Conservation (phyloP, 2,888 invertebrate species). For the Lypha dubia region DNA sequence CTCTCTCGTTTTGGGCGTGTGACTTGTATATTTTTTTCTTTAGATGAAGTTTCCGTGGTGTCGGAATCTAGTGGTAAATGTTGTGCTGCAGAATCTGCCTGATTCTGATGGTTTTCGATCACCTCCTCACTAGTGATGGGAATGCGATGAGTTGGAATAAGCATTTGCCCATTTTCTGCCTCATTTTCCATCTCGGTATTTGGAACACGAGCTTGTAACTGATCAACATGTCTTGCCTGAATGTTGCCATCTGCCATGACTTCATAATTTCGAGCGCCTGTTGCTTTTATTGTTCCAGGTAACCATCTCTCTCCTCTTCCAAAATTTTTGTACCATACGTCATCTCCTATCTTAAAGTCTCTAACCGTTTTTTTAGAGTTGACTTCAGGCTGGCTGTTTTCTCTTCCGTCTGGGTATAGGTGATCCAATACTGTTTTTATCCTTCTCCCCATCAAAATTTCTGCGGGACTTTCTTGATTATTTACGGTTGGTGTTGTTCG, state of each 20-base stretch:
- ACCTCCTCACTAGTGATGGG: neutral
- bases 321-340: conserved; percentile 45
- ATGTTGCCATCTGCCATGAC: neutral
- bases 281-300: neutral
- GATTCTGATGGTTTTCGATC: neutral
- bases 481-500: conserved; percentile 29
- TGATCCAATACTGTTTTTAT: conserved; percentile 39
- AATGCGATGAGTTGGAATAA: neutral
- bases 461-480: conserved; percentile 38
- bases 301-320: conserved; percentile 10
- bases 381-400: neutral
- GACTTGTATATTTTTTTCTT: too few relatives aligned
- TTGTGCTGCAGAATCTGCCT: neutral
- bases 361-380: neutral
- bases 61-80: neutral
- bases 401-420: conserved; percentile 5
- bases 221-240: neutral
- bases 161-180: too few relatives aligned
- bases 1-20: neutral
- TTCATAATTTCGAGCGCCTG: too few relatives aligned
- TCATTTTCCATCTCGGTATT: neutral
- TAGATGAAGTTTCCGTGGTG: too few relatives aligned
- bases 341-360: conserved; percentile 28
- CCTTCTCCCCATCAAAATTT: conserved; percentile 48
- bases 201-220: neutral